Conservation (phyloP, 2,888 invertebrate genomes). For the Hedya salicella region DNA sequence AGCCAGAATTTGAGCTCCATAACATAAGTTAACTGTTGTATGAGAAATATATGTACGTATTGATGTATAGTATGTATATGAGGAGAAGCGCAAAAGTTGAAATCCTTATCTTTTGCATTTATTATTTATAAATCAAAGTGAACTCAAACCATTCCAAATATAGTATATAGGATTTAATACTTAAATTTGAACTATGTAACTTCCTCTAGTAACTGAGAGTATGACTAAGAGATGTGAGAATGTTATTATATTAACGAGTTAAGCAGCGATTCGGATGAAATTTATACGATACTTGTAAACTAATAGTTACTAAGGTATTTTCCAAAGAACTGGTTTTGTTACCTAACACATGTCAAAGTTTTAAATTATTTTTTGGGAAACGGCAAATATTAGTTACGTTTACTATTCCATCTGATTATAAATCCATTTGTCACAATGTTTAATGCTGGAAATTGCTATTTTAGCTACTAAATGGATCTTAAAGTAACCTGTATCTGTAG, state of each 20-base stretch:
- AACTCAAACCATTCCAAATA: conserved; percentile 43
- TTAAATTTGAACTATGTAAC: conserved; percentile 26
- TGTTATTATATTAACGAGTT: conserved; percentile 17
- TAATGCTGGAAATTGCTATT: too few relatives aligned
- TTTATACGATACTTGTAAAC: conserved; percentile 35
- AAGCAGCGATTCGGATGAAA: conserved; percentile 13
- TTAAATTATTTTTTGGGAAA: not conserved
- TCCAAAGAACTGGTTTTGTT: not conserved
- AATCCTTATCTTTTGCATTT: conserved; percentile 32
- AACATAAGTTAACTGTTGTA: too few relatives aligned
- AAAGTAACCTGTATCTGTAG: too few relatives aligned
- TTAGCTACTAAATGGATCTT: too few relatives aligned
- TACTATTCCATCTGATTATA: too few relatives aligned
- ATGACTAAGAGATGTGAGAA: conserved; percentile 11
- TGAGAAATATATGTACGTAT: too few relatives aligned
- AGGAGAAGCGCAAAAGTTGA: conserved; percentile 12
- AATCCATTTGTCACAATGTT: too few relatives aligned
- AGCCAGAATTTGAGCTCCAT: not conserved
- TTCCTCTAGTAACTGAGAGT: conserved; percentile 32
- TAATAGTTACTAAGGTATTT: conserved; percentile 11
- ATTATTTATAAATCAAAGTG: conserved; percentile 14
- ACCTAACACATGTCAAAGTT: not conserved
- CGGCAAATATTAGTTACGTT: too few relatives aligned
- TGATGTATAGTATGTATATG: too few relatives aligned
- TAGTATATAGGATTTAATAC: conserved; percentile 32